A percentile compares a stretch with the other conserved stretches of the same genome.
phyloP scores from a whole-genome alignment of 2,888 invertebrate species.

The Quadriops clusia region DNA sequence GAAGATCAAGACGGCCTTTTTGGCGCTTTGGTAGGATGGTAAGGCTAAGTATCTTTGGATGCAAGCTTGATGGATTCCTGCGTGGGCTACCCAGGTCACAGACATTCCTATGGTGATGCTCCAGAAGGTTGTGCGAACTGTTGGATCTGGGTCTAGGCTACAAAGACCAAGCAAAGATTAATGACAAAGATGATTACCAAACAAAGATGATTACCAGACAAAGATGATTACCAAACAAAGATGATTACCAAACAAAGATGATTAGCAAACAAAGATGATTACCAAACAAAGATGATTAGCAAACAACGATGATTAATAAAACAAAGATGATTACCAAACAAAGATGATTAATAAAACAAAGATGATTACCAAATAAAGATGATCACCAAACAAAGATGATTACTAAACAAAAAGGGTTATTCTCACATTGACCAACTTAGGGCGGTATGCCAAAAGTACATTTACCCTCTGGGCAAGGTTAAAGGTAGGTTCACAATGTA shows the following conservation, averaged over 20 bases:
- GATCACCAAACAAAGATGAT: background rate
- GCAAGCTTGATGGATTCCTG: constrained; percentile 44
- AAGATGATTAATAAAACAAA: background rate
- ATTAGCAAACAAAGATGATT: too few relatives aligned
- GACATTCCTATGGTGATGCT: constrained; percentile 44
- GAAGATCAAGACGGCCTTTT: constrained; percentile 24
- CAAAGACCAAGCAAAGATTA: too few relatives aligned
- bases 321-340: too few relatives aligned
- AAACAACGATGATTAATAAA: background rate
- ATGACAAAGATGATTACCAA: background rate
- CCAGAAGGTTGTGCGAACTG: constrained; percentile 49
- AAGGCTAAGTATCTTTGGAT: constrained; percentile 50
- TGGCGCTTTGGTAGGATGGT: constrained; percentile 43
- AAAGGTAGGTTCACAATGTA: too few relatives aligned
- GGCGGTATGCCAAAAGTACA: too few relatives aligned
- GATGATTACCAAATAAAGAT: background rate
- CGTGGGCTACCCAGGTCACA: constrained; percentile 39
- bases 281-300: background rate
- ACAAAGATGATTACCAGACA: too few relatives aligned
- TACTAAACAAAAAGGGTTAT: too few relatives aligned
- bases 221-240: too few relatives aligned
- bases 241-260: background rate
- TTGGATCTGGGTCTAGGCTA: constrained; percentile 49
- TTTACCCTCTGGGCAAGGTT: too few relatives aligned
- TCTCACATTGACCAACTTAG: too few relatives aligned